Evolutionary conservation across 2,888 invertebrate genomes (phyloP), one percentile per base, ranked within the genome.

Genomic region (Ophraella communa): DNA sequence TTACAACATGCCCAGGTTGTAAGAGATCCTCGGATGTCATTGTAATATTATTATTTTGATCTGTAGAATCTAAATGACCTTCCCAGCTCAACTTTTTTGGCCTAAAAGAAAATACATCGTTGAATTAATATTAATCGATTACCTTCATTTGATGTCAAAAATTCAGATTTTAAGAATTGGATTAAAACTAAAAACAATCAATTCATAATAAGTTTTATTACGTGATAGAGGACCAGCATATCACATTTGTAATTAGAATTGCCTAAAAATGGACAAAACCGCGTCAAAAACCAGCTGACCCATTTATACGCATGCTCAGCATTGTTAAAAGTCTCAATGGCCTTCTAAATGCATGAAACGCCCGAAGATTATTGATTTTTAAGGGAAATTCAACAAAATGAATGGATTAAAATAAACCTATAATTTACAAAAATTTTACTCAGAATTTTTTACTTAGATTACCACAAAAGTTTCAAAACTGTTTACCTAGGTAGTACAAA

Each of bases 1-100:
- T 98, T 79, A 98, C 96, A 64, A 97, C 93, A 86, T 97, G 96
- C 55, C 96, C 97, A 35, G 96, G 95, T 84, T 96, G 96, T 78
- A 98, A 86, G 72, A 98, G 88, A 84, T 98, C 97, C 84, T 95
- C 95, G 76, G 91, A 91, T 69, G 94, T 92, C 94, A 94, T 94
- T 81, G 90, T 91, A 85, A 91, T 91, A 85, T 88, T 90, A 81
- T 87, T 87, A 77, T 87, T 87, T 80, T 86, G 86, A 79, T 87
- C 87, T 71, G 87, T 86, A 57, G 83, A 83, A 71, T 83, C 83
- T 60, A 81, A 76, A 64, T 79, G 79, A 67, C 78, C 79, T 71
- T 82, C 81, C 80, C 81, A 82, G 74, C 82, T 82, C 74, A 81
- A 73, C 73, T 81, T 80, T 73, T 79, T 79, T 73, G 79, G 76